Evolutionary conservation across 2,797 vertebrate genomes (phyloP).

Genomic region (Scolopax rusticola): DNA sequence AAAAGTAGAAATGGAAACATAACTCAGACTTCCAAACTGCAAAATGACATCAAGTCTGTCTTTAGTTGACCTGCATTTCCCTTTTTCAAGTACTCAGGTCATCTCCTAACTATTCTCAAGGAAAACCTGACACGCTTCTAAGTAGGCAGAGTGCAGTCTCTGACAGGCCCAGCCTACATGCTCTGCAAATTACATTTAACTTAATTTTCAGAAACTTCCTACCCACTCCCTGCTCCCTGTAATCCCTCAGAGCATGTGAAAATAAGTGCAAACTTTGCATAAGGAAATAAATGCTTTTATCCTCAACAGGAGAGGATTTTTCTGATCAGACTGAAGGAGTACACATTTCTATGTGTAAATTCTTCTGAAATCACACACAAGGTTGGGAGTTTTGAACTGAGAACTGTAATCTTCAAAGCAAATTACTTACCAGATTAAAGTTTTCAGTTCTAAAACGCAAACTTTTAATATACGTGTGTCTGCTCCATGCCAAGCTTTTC

Average conservation of each 20-base stretch:
- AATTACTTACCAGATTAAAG: slow-evolving; percentile 53
- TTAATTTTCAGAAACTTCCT: not conserved
- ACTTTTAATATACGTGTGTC: not conserved
- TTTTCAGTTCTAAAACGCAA: not conserved
- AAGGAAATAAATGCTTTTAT: not conserved
- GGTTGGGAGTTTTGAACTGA: not conserved
- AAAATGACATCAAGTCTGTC: not conserved
- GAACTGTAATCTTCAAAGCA: slow-evolving; percentile 62
- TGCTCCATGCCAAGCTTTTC: not conserved
- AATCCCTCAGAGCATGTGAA: not conserved
- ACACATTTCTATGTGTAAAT: not conserved
- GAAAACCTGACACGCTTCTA: not conserved
- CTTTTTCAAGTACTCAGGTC: not conserved
- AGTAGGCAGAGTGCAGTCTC: not conserved
- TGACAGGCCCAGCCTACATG: not conserved
- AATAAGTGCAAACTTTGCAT: not conserved
- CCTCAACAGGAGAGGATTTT: not conserved
- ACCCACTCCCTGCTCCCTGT: not conserved
- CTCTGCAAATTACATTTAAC: not conserved
- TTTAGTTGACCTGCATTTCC: not conserved
- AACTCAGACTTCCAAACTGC: not conserved
- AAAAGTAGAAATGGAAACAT: not conserved
- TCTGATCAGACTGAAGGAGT: not conserved
- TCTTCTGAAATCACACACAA: slow-evolving; percentile 26
- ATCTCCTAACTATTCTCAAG: not conserved